These are phyloP conservation scores for Drosophila triauraria DNA, from an alignment of 1,140 invertebrate species.

Conservation along the genomic window DNA sequence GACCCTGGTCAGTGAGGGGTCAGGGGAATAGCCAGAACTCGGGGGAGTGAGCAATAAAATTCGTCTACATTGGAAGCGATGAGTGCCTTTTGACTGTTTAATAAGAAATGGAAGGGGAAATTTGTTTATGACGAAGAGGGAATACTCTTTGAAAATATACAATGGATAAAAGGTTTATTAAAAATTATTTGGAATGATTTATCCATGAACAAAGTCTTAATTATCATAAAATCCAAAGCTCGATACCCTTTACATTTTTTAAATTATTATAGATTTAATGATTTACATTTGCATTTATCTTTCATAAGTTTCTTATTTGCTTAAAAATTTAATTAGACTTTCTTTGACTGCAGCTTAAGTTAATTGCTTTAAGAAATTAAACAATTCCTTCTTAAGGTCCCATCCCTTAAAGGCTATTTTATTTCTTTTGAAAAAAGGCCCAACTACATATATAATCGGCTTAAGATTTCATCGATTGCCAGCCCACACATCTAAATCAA, in stretches of 20 bases:
- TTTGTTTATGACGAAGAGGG: background rate
- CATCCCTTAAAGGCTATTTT: background rate
- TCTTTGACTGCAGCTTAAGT: background rate
- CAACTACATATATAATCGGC: slow-evolving; percentile 1
- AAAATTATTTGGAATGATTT: background rate
- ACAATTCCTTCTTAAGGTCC: no score
- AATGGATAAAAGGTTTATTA: no score
- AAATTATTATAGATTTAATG: no score
- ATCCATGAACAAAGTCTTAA: no score
- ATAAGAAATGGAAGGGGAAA: slow-evolving; percentile 28
- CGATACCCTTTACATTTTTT: background rate
- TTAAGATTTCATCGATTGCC: background rate
- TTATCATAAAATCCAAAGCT: accelerated
- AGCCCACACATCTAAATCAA: slow-evolving; percentile 6
- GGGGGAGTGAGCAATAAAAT: slow-evolving; percentile 55
- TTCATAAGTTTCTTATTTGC: no score
- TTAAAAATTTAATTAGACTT: background rate
- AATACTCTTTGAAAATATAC: slow-evolving; percentile 14
- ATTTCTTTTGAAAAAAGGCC: background rate
- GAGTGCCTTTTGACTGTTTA: slow-evolving; percentile 55
- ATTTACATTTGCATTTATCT: no score
- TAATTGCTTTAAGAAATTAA: background rate
- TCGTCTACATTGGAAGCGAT: slow-evolving; percentile 63
- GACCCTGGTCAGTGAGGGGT: slow-evolving; percentile 20
- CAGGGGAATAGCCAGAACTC: slow-evolving; percentile 6